phyloP scores from a whole-genome alignment of 2,113 vertebrate genomes.

The Turnix velox region DNA sequence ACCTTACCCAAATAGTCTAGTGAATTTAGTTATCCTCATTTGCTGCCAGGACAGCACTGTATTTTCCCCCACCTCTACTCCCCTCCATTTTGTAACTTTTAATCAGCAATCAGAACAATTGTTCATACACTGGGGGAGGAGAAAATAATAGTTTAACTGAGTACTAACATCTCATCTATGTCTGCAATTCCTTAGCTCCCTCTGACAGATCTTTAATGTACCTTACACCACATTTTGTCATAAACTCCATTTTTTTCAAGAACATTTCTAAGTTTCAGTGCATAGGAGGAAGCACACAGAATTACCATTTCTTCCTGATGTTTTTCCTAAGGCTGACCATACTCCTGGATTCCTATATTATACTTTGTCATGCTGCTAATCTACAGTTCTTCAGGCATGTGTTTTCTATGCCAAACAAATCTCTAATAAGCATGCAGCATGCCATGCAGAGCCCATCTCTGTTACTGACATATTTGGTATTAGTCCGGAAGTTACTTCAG shows the following conservation, averaged over 20 bases:
- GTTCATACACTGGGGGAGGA: fast-evolving
- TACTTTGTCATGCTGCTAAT: background rate
- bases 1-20: background rate
- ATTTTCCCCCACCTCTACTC: background rate
- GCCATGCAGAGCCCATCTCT: too few relatives aligned
- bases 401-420: background rate
- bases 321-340: background rate
- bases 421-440: background rate
- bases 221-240: background rate
- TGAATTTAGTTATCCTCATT: background rate
- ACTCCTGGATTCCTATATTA: background rate
- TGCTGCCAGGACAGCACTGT: background rate
- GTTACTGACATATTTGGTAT: background rate
- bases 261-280: background rate
- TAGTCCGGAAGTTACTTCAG: background rate
- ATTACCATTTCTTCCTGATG: background rate
- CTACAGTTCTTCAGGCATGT: background rate
- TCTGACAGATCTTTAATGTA: background rate
- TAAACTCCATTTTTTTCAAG: background rate
- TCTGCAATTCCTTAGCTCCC: background rate
- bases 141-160: background rate
- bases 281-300: background rate
- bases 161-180: background rate
- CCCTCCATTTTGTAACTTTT: background rate
- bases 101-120: background rate